Conservation (phyloP, 1,140 invertebrate species). For the Pseudomyrmex flavicornis region DNA sequence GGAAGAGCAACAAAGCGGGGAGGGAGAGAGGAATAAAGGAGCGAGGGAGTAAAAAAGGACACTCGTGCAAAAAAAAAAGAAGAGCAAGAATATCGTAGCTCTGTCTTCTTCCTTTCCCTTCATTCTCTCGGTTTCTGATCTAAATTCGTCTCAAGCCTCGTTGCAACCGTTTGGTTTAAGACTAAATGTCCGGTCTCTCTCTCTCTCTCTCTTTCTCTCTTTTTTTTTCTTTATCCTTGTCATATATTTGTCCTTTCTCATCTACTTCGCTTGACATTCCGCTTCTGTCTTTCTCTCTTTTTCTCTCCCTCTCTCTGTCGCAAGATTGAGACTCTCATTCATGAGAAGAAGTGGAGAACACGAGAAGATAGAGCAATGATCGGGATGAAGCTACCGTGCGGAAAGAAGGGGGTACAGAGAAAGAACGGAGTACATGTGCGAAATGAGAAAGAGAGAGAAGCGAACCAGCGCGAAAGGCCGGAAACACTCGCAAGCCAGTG, state of each 20-base stretch:
- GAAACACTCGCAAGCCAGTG: slow-evolving; percentile 84
- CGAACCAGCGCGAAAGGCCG: slow-evolving; percentile 72
- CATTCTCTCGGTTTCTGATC: slow-evolving; percentile 73
- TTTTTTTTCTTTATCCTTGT: neutral
- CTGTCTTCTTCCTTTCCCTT: slow-evolving; percentile 52
- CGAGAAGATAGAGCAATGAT: slow-evolving; percentile 56
- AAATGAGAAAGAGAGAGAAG: slow-evolving; percentile 46
- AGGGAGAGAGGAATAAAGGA: slow-evolving; percentile 74
- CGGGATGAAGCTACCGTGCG: slow-evolving; percentile 31
- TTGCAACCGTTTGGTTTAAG: slow-evolving; percentile 77
- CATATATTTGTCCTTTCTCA: slow-evolving; percentile 53
- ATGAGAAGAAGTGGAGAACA: slow-evolving; percentile 71
- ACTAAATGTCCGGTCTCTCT: slow-evolving; percentile 73
- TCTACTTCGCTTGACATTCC: slow-evolving; percentile 13
- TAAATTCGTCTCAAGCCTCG: slow-evolving; percentile 80
- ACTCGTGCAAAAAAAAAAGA: neutral
- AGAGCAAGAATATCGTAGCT: neutral
- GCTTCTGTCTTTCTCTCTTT: neutral
- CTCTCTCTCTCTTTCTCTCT: neutral
- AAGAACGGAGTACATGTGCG: slow-evolving; percentile 34
- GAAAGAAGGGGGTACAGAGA: slow-evolving; percentile 7
- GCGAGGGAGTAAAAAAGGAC: slow-evolving; percentile 65
- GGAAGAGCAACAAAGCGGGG: slow-evolving; percentile 77
- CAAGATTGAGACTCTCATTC: slow-evolving; percentile 69
- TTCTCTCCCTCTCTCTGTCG: slow-evolving; percentile 37